These are phyloP conservation scores for Andinoacara biseriatus DNA, from an alignment of 2,113 vertebrate genomes.

Conservation along the genomic window DNA sequence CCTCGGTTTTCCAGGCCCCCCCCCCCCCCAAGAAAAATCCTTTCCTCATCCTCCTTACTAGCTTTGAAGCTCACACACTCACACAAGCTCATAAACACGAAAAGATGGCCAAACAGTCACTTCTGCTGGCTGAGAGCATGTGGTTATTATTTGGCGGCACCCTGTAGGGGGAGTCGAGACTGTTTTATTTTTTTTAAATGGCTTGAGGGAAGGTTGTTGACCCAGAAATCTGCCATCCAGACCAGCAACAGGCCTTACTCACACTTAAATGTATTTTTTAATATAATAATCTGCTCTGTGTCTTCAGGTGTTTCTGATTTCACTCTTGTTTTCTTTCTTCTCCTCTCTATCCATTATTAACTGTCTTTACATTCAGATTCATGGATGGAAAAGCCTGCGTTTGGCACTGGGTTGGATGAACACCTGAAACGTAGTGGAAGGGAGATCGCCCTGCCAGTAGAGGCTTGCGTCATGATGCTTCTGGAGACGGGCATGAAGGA, in stretches of 20 bases:
- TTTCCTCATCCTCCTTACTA: background rate
- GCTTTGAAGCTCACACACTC: constrained; percentile 4
- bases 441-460: constrained; percentile 91
- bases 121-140: constrained; percentile 32
- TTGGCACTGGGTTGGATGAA: constrained; percentile 92
- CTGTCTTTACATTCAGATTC: constrained; percentile 83
- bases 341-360: background rate
- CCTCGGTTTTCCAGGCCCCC: too few relatives aligned
- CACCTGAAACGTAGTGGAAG: constrained; percentile 95
- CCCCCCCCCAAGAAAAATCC: background rate
- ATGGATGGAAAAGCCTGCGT: constrained; percentile 97
- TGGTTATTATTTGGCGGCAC: constrained; percentile 56
- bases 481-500: constrained; percentile 97
- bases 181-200: background rate
- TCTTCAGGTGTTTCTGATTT: background rate
- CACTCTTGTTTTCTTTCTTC: background rate
- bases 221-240: constrained; percentile 45
- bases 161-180: constrained; percentile 8
- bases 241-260: constrained; percentile 21
- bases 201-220: constrained; percentile 7
- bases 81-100: background rate
- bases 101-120: constrained; percentile 7
- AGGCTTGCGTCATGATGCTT: constrained; percentile 98
- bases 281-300: background rate
- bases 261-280: background rate